Base-by-base conservation (phyloP, 2,113 vertebrate species). In the Panthera tigris region DNA sequence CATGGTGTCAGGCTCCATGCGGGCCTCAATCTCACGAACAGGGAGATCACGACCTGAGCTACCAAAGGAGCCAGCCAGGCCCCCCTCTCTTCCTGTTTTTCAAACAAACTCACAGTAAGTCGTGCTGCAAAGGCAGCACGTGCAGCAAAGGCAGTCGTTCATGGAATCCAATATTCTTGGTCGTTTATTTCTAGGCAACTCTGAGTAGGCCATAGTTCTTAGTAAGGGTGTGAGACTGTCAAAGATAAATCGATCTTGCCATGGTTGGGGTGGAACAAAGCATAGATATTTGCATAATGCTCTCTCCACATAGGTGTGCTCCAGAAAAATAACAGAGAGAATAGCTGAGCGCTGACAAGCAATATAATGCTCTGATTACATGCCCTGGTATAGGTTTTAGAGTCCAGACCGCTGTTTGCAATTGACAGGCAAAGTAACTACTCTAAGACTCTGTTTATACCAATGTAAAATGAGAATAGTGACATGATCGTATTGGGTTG, bases 261-360 rank as follows among this genome's bases (percentile, higher is more conserved):
- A 13, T 36, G 52, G 7, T 55, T 45, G 10, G 74, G 45, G 27
- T 57, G 39, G 76, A 95, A 41, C 27, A 83, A 61, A 73, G 41
- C 63, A 8, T 0, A 52, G 39, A 31, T 84, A 36, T 83, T 63
- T 78, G 36, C 39, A 66, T 66, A 63, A 52, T 71, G 39, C 29
- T 88, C 45, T 82, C 31, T 52, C 25, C 45, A 73, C 21, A 36
- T 71, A 57, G 1, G 9, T 82, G 27, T 52, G 25, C 71, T 74
- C 95, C 84, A 97, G 89, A 94, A n/a, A 57, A 96, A 91, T 76
- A 95, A 95, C 89, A 95, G 61, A 36, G 66, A 73, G n/a, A 5
- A 10, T 36, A 33, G 29, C 14, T 4, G 19, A 84, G 48, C 33
- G 23, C 55, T 61, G 2, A n/a, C 69, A 73, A 63, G 41, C 84